These are phyloP conservation scores for Catocala fraxini DNA, from an alignment of 2,888 invertebrate species.

Conservation along the genomic window DNA sequence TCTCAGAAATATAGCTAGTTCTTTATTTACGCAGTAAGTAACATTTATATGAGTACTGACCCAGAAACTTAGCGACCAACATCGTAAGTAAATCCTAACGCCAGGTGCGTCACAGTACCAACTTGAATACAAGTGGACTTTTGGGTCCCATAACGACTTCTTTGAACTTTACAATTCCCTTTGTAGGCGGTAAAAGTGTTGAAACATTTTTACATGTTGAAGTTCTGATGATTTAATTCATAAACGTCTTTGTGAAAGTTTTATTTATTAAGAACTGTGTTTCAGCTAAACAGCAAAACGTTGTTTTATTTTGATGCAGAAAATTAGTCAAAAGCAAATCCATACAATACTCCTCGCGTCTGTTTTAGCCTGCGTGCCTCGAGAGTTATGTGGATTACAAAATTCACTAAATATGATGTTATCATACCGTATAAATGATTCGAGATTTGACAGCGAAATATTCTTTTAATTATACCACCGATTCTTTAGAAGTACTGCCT, in stretches of 20 bases:
- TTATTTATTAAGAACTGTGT: background rate
- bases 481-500: too few species aligned
- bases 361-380: too few species aligned
- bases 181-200: conserved; percentile 32
- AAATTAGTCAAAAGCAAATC: too few species aligned
- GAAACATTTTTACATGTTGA: conserved; percentile 9
- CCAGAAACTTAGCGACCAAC: conserved; percentile 38
- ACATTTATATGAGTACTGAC: conserved; percentile 21
- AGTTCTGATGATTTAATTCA: conserved; percentile 14
- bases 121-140: conserved; percentile 46
- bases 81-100: conserved; percentile 46
- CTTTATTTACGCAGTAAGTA: conserved; percentile 1
- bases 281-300: too few species aligned
- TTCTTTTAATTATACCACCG: too few species aligned
- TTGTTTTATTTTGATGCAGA: too few species aligned
- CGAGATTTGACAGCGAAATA: too few species aligned
- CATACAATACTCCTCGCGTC: too few species aligned
- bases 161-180: conserved; percentile 41
- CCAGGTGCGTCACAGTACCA: conserved; percentile 47
- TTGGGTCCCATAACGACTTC: conserved; percentile 48
- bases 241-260: background rate
- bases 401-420: too few species aligned
- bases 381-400: too few species aligned
- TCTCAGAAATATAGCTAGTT: background rate
- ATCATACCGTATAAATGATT: too few species aligned